These are phyloP conservation scores for Neoscelio sp. DNA, from an alignment of 2,888 invertebrate genomes.

Conservation along the genomic window DNA sequence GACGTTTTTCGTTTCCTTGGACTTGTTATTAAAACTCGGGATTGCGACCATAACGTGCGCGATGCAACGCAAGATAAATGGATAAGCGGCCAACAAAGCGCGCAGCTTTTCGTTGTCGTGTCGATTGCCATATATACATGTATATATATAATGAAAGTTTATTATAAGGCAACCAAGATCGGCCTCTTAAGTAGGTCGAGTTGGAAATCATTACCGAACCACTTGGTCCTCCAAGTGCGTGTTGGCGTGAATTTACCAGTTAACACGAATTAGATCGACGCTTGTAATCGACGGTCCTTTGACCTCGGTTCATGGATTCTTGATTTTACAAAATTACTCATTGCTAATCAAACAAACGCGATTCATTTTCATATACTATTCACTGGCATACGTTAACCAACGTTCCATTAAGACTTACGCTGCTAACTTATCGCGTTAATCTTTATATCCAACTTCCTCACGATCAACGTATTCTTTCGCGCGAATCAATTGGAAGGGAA, in stretches of 20 bases:
- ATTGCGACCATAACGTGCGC: conserved; percentile 44
- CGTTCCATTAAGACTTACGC: too few relatives aligned
- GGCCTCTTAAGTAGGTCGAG: conserved; percentile 56
- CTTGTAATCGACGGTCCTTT: conserved; percentile 32
- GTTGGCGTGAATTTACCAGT: conserved; percentile 50
- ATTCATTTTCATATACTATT: too few relatives aligned
- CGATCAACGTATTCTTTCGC: too few relatives aligned
- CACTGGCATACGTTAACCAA: too few relatives aligned
- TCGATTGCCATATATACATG: conserved; percentile 49
- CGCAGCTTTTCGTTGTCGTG: conserved; percentile 59
- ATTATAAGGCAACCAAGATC: conserved; percentile 57
- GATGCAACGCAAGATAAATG: conserved; percentile 47
- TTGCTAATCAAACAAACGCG: conserved; percentile 10
- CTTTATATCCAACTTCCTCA: too few relatives aligned
- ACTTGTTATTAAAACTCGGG: conserved; percentile 53
- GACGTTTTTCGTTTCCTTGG: conserved; percentile 48
- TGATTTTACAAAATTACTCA: background rate
- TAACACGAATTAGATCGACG: conserved; percentile 41
- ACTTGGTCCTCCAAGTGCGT: conserved; percentile 57
- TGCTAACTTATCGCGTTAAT: too few relatives aligned
- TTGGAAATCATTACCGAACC: conserved; percentile 57
- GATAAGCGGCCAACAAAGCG: conserved; percentile 58
- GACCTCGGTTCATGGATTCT: conserved; percentile 12
- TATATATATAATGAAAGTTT: conserved; percentile 35
- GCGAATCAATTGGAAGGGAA: too few relatives aligned